These are phyloP conservation scores for Steatornis caripensis DNA, from an alignment of 2,113 vertebrate species.

Conservation along the genomic window DNA sequence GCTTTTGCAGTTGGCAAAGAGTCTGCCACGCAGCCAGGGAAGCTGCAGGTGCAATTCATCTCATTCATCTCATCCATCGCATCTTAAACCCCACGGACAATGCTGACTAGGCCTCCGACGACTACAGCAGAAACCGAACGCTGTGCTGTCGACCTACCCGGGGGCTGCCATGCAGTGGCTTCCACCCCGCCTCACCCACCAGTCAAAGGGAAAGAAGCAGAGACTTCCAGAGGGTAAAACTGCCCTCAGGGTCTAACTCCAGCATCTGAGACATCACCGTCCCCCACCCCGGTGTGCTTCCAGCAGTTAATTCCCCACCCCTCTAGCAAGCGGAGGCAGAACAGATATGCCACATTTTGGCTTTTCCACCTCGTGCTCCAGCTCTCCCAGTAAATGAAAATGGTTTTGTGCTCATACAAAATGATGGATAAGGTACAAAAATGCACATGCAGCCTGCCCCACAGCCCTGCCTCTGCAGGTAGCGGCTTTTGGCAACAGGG, in stretches of 20 bases:
- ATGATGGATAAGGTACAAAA: neutral
- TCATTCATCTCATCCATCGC: neutral
- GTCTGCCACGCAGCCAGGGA: neutral
- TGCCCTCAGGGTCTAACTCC: neutral
- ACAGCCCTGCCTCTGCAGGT: neutral
- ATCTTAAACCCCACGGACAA: neutral
- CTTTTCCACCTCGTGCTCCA: neutral
- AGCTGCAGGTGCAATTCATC: neutral
- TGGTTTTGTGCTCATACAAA: neutral
- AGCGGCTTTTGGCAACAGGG: neutral
- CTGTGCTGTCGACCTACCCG: neutral
- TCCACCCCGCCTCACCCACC: too few species aligned
- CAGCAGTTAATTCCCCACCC: neutral
- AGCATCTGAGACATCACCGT: neutral
- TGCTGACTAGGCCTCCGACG: fast-evolving
- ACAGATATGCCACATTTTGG: neutral
- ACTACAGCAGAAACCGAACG: neutral
- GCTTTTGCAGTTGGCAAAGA: neutral
- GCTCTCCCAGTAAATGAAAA: neutral
- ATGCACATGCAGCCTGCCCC: fast-evolving
- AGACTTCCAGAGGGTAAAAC: neutral
- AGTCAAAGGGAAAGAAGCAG: neutral
- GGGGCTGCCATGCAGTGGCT: neutral
- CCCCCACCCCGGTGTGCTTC: neutral
- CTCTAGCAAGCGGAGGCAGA: neutral